A percentile compares a stretch with the other conserved stretches of the same genome.
These are phyloP conservation scores for Phaethon lepturus DNA, from an alignment of 2,113 vertebrate species.

Conservation along the genomic window DNA sequence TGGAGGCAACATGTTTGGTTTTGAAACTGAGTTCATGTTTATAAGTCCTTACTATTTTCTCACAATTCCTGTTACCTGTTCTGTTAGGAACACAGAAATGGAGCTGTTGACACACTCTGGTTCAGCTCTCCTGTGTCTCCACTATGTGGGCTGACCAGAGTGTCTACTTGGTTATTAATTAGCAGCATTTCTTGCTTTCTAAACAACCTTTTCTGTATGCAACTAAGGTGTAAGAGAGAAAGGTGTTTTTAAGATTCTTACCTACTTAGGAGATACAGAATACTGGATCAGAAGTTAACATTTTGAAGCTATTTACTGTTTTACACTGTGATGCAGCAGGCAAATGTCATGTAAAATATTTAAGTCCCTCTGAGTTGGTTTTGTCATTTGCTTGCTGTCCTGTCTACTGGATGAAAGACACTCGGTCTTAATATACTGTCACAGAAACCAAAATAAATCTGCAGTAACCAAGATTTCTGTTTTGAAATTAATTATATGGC, in stretches of 20 bases:
- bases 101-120: background rate
- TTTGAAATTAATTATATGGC: background rate
- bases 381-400: background rate
- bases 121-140: background rate
- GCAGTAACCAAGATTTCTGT: background rate
- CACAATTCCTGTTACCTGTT: background rate
- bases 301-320: background rate
- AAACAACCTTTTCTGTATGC: background rate
- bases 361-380: background rate
- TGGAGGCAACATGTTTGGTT: background rate
- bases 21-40: background rate
- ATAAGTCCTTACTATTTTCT: background rate
- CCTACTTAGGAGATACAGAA: background rate
- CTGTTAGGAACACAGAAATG: background rate
- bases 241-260: background rate
- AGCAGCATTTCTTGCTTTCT: background rate
- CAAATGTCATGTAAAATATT: accelerated
- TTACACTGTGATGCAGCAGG: background rate
- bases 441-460: background rate
- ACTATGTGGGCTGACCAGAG: background rate
- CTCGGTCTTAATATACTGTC: background rate
- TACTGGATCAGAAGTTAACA: background rate
- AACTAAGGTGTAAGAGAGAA: background rate
- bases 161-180: background rate
- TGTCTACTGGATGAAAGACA: background rate